A percentile compares a stretch with the other conserved stretches of the same genome.
Conservation (phyloP, 1,140 invertebrate species). For the Colletes latitarsis region DNA sequence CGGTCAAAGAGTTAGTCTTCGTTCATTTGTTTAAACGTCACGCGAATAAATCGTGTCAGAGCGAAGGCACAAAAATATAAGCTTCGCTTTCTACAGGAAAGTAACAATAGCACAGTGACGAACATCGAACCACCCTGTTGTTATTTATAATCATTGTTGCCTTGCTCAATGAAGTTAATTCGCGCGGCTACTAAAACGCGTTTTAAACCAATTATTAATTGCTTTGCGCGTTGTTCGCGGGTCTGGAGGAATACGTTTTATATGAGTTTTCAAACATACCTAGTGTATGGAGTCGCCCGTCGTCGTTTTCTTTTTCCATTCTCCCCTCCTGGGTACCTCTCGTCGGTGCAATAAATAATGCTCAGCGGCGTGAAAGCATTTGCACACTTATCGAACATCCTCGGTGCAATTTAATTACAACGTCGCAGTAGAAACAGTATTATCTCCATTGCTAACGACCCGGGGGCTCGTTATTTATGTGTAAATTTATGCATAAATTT, state of each 20-base stretch:
- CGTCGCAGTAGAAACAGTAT: slow-evolving; percentile 3
- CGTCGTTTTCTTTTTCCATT: too few relatives aligned
- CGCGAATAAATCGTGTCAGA: too few relatives aligned
- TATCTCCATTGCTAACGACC: slow-evolving; percentile 29
- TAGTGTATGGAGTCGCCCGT: neutral
- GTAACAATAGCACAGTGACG: neutral
- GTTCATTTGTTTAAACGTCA: too few relatives aligned
- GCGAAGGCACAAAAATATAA: neutral
- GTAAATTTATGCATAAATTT: slow-evolving; percentile 46
- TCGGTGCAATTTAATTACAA: slow-evolving; percentile 25
- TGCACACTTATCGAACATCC: slow-evolving; percentile 24
- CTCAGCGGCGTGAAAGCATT: neutral
- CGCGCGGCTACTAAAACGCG: neutral
- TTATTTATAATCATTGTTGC: slow-evolving; percentile 28
- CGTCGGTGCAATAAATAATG: neutral
- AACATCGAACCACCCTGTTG: slow-evolving; percentile 3
- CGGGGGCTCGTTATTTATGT: slow-evolving; percentile 16
- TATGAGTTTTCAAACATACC: neutral
- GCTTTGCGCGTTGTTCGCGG: neutral
- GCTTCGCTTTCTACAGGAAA: neutral
- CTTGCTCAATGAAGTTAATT: slow-evolving; percentile 14
- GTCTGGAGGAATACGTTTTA: neutral
- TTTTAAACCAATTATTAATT: slow-evolving; percentile 11
- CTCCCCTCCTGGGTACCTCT: neutral
- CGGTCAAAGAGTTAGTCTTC: too few relatives aligned